Conservation (phyloP, 37 sponge, comb jelly and placozoan species). For the Tethya wilhelma region DNA sequence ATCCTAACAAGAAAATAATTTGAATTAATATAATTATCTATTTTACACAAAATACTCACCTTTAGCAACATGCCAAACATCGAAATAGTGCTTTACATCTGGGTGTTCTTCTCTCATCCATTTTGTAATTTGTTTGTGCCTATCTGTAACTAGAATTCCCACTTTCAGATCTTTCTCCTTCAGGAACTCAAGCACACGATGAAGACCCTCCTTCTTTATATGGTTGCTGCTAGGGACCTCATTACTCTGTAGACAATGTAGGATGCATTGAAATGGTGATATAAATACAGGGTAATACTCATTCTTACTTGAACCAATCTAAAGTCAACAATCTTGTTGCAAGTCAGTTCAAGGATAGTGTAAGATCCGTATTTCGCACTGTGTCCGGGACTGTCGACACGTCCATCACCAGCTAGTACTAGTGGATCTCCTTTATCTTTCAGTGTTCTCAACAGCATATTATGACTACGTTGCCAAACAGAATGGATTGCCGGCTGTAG, state of each 20-base stretch:
- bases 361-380: slow-evolving; percentile 75
- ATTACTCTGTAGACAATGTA: too few species aligned
- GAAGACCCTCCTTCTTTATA: slow-evolving; percentile 66
- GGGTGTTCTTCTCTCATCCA: slow-evolving; percentile 34
- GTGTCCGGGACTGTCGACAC: slow-evolving; percentile 71
- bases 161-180: slow-evolving; percentile 15
- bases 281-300: not conserved
- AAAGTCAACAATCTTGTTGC: slow-evolving; percentile 44
- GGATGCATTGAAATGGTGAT: not conserved
- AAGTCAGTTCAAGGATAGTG: slow-evolving; percentile 40
- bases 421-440: slow-evolving; percentile 1
- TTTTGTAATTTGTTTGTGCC: slow-evolving; percentile 56
- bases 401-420: slow-evolving; percentile 64
- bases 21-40: not conserved
- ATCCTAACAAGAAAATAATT: not conserved
- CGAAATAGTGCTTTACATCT: slow-evolving; percentile 45
- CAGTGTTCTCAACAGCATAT: not conserved
- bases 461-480: slow-evolving; percentile 29
- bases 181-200: slow-evolving; percentile 16
- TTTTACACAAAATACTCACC: slow-evolving; percentile 11
- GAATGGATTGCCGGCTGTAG: slow-evolving; percentile 25
- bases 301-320: slow-evolving; percentile 66
- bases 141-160: slow-evolving; percentile 33
- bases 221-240: slow-evolving; percentile 44
- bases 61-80: slow-evolving; percentile 77